Evolutionary conservation across 2,797 vertebrate genomes (phyloP).

Genomic region (Leptoclinus maculatus): DNA sequence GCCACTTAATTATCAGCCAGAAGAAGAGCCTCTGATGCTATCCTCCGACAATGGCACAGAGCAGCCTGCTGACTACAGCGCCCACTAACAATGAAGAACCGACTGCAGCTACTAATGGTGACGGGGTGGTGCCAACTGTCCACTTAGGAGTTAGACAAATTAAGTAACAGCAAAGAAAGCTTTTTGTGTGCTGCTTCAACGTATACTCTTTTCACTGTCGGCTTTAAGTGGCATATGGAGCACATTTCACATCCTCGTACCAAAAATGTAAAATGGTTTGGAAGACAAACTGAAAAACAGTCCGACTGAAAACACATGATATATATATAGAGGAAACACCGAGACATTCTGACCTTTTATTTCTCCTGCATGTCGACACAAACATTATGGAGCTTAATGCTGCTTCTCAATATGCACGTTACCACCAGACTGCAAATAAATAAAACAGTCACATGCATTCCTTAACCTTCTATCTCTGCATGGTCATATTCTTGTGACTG

Average conservation of each 20-base stretch:
- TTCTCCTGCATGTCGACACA: constrained; percentile 59
- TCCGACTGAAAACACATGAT: constrained; percentile 41
- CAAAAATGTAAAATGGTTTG: constrained; percentile 29
- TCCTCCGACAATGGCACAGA: constrained; percentile 80
- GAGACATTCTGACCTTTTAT: constrained; percentile 68
- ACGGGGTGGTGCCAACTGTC: constrained; percentile 71
- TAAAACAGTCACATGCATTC: constrained; percentile 36
- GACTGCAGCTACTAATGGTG: constrained; percentile 73
- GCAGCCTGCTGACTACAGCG: constrained; percentile 76
- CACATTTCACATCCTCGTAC: constrained; percentile 25
- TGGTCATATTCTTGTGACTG: constrained; percentile 30
- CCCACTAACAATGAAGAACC: constrained; percentile 77
- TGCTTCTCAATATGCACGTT: constrained; percentile 57
- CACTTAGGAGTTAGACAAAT: constrained; percentile 75
- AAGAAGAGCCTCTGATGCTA: constrained; percentile 81
- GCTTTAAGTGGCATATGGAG: constrained; percentile 24
- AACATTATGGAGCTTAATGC: constrained; percentile 47
- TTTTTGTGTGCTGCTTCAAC: constrained; percentile 32
- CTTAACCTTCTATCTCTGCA: constrained; percentile 43
- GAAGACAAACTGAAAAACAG: constrained; percentile 49
- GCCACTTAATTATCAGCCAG: constrained; percentile 86
- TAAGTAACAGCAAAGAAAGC: constrained; percentile 50
- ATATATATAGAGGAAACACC: constrained; percentile 36
- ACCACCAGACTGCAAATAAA: constrained; percentile 43
- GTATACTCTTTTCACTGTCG: constrained; percentile 27